Base-by-base conservation (phyloP, 1,140 invertebrate species). In the Danaus melanippus region DNA sequence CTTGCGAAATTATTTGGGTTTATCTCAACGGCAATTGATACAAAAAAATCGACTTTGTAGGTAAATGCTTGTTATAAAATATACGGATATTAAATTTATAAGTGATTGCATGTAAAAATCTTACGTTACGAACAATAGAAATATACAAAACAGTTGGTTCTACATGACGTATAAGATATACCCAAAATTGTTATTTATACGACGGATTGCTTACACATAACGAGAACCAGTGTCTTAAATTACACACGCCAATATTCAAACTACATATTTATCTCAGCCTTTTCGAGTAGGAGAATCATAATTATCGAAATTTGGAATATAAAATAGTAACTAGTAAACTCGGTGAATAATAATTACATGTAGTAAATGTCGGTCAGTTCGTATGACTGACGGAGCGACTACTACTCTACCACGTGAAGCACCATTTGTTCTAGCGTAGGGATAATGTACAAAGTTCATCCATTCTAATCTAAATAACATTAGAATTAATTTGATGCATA, bases 381-480 rank as follows among this genome's bases (percentile, higher is more conserved):
- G 42, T 54, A 50, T 47, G 62, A 58, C 64, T 43, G 66, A 55
- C 60, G 52, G 57, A 62, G 50, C 71, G 67, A 61, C 61, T 64
- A 71, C 74, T 70, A 71, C 66, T 76, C 83, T 84, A 86, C 83
- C 67, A 77, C 73, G 78, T 83, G 81, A 84, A 84, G 83, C 83
- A 86, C 83, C 83, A 86, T 86, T 82, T 83, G 81, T 86, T 86
- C 79, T 84, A 86, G 83, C 81, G 78, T 86, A 86, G 78, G 83
- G 81, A 80, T 72, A 84, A 86, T 86, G 83, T 86, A 86, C 83
- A 86, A 73, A 69, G 69, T 81, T 79, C 67, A 59, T 74, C 72
- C 66, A 76, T 75, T 82, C 75, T 78, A 81, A 69, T 81, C 74
- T 82, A 82, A 76, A 60, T 76, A 74, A 76, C 63, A 77, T 78